Percentiles rank a stretch among this genome's conserved stretches.
Conservation (phyloP, 2,797 vertebrate genomes). For the Rhinophrynus dorsalis region DNA sequence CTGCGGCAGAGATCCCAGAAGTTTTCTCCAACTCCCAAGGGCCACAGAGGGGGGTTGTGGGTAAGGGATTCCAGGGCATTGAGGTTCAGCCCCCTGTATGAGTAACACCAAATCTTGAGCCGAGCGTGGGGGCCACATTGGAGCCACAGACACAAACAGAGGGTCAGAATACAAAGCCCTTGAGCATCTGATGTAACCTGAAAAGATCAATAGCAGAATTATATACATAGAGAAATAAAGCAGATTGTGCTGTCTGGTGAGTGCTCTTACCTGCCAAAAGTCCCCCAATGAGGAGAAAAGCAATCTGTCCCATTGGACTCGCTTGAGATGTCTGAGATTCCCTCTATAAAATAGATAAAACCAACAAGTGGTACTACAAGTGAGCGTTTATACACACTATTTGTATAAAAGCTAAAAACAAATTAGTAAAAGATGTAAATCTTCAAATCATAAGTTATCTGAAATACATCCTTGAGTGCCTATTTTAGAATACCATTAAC, state of each 20-base stretch:
- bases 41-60: not conserved
- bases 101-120: conserved; percentile 30
- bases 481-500: not conserved
- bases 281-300: conserved; percentile 4
- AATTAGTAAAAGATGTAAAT: not conserved
- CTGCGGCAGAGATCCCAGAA: not conserved
- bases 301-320: not conserved
- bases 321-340: not conserved
- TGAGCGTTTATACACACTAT: too few species aligned
- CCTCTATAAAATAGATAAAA: not conserved
- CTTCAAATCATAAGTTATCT: not conserved
- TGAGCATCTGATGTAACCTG: conserved; percentile 12
- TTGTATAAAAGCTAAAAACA: not conserved
- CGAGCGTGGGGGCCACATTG: conserved; percentile 20
- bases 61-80: not conserved
- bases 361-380: too few species aligned
- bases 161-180: not conserved
- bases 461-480: not conserved
- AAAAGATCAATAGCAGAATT: not conserved
- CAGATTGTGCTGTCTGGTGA: not conserved
- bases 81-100: not conserved
- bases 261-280: conserved; percentile 26
- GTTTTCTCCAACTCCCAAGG: not conserved
- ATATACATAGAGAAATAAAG: not conserved
- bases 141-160: not conserved